Evolutionary conservation across 92 coral and sea anemone genomes (phyloP).

Genomic region (Galaxea fascicularis): DNA sequence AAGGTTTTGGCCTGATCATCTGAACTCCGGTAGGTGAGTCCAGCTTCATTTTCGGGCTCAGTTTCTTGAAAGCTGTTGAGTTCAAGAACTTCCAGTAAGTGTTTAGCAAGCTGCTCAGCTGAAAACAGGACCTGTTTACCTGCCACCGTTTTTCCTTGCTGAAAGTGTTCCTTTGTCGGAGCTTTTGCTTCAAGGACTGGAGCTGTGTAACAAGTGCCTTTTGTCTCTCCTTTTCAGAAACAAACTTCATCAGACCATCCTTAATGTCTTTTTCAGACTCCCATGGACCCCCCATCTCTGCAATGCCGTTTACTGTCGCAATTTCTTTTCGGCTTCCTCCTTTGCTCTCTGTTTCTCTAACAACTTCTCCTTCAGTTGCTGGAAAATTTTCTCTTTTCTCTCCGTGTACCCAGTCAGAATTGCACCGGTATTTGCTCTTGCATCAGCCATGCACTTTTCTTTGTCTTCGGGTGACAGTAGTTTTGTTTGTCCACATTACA

Average conservation of each 20-base stretch:
- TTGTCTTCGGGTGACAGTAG: slow-evolving; percentile 37
- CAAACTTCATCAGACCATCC: slow-evolving; percentile 35
- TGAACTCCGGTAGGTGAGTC: slow-evolving; percentile 18
- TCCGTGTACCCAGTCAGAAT: slow-evolving; percentile 23
- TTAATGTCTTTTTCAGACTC: slow-evolving; percentile 31
- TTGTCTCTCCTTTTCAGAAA: slow-evolving; percentile 32
- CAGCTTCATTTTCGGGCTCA: neutral
- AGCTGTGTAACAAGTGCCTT: slow-evolving; percentile 36
- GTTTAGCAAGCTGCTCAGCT: slow-evolving; percentile 33
- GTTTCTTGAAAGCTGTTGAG: slow-evolving; percentile 34
- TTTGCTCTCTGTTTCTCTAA: slow-evolving; percentile 48
- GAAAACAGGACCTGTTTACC: slow-evolving; percentile 45
- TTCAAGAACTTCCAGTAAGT: slow-evolving; percentile 22
- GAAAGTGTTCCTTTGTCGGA: slow-evolving; percentile 50
- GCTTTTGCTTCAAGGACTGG: slow-evolving; percentile 32
- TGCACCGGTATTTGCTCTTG: too few species aligned
- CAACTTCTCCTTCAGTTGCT: slow-evolving; percentile 50
- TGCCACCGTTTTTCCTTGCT: slow-evolving; percentile 45
- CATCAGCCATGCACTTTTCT: too few species aligned
- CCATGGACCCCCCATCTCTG: slow-evolving; percentile 44
- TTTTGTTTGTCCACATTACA: slow-evolving; percentile 61
- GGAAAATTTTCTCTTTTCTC: slow-evolving; percentile 39
- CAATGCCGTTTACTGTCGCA: slow-evolving; percentile 25
- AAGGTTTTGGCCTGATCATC: slow-evolving; percentile 35
- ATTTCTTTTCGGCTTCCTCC: slow-evolving; percentile 44